phyloP scores from a whole-genome alignment of 2,113 vertebrate genomes.

The Muntiacus reevesi region DNA sequence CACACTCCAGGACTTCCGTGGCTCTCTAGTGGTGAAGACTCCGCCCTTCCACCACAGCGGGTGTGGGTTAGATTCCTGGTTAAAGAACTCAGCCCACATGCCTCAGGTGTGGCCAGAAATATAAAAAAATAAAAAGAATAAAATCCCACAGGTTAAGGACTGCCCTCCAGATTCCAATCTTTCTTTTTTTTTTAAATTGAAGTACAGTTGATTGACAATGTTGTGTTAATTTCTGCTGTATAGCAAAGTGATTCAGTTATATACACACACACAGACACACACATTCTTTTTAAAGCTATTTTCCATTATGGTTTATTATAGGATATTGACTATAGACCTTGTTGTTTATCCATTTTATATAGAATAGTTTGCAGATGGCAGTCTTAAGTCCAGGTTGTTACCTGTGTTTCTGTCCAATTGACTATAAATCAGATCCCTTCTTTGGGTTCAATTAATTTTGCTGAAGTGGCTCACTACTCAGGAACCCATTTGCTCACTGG shows the following conservation, averaged over 20 bases:
- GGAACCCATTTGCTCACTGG: not conserved
- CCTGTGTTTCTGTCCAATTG: not conserved
- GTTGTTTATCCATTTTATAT: not conserved
- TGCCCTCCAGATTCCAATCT: not conserved
- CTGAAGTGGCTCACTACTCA: not conserved
- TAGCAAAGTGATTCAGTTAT: not conserved
- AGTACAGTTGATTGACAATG: not conserved
- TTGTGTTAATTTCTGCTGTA: not conserved
- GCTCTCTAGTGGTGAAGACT: not conserved
- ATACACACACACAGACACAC: not conserved
- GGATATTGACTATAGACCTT: not conserved
- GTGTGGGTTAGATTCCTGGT: not conserved
- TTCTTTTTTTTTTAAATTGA: not conserved
- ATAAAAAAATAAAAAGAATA: not conserved
- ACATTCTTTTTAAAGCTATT: not conserved
- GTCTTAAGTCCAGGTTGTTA: not conserved
- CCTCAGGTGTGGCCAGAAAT: not conserved
- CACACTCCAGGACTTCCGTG: not conserved
- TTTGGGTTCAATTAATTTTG: not conserved
- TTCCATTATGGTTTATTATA: not conserved
- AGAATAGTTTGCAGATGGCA: not conserved
- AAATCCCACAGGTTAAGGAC: not conserved
- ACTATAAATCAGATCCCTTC: not conserved
- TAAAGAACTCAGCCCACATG: not conserved
- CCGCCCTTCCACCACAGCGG: not conserved